phyloP scores from a whole-genome alignment of 2,113 vertebrate species.

The Ceyx margarethae region DNA sequence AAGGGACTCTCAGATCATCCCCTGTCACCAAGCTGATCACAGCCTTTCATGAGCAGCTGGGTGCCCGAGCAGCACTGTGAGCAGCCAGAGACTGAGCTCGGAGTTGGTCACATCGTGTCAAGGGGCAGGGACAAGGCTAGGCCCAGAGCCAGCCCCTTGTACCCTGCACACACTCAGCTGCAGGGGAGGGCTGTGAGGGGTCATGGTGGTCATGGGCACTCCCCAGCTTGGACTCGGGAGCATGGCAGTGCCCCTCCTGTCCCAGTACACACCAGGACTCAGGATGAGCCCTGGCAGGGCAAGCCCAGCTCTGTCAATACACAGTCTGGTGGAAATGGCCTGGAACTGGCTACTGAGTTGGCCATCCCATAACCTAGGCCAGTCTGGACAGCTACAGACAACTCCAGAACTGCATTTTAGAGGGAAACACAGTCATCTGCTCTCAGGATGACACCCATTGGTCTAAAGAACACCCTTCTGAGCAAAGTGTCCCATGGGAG shows the following conservation, averaged over 20 bases:
- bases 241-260: not conserved
- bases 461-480: not conserved
- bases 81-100: not conserved
- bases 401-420: not conserved
- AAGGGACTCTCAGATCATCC: conserved; percentile 44
- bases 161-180: not conserved
- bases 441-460: not conserved
- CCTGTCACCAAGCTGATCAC: conserved; percentile 13
- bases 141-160: not conserved
- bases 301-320: not conserved
- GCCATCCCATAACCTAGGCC: not conserved
- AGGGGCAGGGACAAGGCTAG: rapidly evolving
- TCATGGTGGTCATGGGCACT: not conserved
- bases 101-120: not conserved
- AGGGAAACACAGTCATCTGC: not conserved
- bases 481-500: not conserved
- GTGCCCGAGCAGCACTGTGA: not conserved
- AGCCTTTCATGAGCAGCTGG: conserved; percentile 14
- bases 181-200: not conserved
- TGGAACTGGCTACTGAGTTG: not conserved
- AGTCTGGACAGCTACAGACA: not conserved
- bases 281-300: not conserved
- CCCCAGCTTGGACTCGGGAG: not conserved
- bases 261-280: rapidly evolving
- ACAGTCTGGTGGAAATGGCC: not conserved